phyloP scores from a whole-genome alignment of 2,113 vertebrate genomes.

The Mugil cephalus region DNA sequence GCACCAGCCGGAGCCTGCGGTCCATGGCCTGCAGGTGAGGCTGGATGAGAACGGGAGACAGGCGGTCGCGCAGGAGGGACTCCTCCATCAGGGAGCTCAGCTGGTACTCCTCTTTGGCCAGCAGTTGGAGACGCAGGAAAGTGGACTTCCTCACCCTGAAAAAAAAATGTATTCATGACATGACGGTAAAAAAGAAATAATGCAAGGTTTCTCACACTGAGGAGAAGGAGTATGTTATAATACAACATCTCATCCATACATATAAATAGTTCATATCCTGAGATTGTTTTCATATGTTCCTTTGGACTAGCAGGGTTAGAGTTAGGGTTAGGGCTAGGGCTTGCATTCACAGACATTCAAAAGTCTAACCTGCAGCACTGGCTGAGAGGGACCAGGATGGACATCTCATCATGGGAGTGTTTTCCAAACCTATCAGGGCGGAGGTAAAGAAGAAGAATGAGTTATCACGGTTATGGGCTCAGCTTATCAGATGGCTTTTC shows the following conservation, averaged over 20 bases:
- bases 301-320: no score
- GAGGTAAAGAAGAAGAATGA: neutral
- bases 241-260: no score
- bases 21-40: constrained; percentile 94
- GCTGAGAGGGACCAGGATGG: constrained; percentile 95
- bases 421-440: constrained; percentile 91
- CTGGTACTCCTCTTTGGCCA: constrained; percentile 93
- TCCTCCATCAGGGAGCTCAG: constrained; percentile 95
- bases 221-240: no score
- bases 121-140: constrained; percentile 91
- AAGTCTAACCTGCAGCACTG: constrained; percentile 95
- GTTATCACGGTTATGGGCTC: neutral
- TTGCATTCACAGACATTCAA: neutral
- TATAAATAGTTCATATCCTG: no score
- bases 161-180: neutral
- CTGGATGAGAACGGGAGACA: constrained; percentile 90
- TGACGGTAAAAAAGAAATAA: neutral
- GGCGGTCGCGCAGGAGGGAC: constrained; percentile 89
- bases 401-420: constrained; percentile 95
- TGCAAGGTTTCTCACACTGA: neutral
- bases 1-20: constrained; percentile 90
- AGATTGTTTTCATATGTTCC: no score
- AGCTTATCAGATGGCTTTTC: neutral
- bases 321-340: no score
- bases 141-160: constrained; percentile 93